phyloP scores from a whole-genome alignment of 2,113 vertebrate species.

The Dipodomys ordii region DNA sequence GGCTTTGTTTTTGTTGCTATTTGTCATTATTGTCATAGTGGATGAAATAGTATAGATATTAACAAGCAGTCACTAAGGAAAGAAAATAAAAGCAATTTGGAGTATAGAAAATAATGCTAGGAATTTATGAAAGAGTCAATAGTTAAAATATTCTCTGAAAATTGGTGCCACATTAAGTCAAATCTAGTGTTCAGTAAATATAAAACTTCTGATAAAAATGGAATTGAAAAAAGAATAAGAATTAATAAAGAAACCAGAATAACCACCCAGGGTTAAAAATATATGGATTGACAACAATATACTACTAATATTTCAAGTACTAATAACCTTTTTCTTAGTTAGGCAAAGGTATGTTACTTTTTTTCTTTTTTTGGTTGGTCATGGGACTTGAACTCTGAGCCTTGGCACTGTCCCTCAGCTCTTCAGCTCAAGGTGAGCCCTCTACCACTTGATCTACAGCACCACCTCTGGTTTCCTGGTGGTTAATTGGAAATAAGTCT shows the following conservation, averaged over 20 bases:
- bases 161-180: not conserved
- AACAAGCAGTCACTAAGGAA: not conserved
- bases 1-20: too few relatives aligned
- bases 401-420: too few relatives aligned
- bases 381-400: too few relatives aligned
- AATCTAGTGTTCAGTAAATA: not conserved
- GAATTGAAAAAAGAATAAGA: not conserved
- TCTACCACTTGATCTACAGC: too few relatives aligned
- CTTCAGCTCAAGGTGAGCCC: too few relatives aligned
- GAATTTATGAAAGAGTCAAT: not conserved
- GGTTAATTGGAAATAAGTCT: too few relatives aligned
- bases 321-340: not conserved
- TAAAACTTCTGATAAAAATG: not conserved
- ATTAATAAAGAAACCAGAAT: not conserved
- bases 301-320: not conserved
- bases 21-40: too few relatives aligned
- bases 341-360: not conserved
- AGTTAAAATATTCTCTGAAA: conserved; percentile 22
- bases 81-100: not conserved
- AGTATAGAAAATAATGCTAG: conserved; percentile 7
- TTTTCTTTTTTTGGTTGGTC: too few relatives aligned
- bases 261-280: not conserved
- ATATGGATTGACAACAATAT: not conserved
- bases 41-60: not conserved
- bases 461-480: too few relatives aligned